Evolutionary conservation across 2,888 invertebrate species (phyloP), one percentile per base, ranked within the genome.

Genomic region (Hedya salicella): DNA sequence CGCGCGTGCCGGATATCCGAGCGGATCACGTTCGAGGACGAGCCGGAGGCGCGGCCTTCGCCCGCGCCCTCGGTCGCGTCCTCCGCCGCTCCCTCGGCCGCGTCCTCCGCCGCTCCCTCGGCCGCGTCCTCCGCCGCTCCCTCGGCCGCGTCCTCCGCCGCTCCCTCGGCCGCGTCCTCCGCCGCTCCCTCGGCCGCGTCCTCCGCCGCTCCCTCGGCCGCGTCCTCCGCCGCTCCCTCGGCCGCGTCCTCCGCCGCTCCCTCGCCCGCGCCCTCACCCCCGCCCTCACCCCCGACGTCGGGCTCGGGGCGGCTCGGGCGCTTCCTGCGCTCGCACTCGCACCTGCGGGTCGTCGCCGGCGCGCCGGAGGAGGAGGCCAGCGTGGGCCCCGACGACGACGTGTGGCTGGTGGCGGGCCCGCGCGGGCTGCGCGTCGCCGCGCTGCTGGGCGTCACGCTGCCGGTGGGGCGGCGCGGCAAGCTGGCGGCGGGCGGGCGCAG

Each of bases 281-380:
- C 1, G 2, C 8, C 5, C 32, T 32, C 32, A 49, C 25, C 44
- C 39, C 48, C 5, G 8, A 13, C 46, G 42, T 46, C 50, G 19
- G 9, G 19, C 13, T 8, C 9, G 52, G 42, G 39, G 16, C 53
- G 50, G n/a, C 49, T 57, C 19, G 49, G n/a, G 17, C 14, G 62
- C 40, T 52, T 19, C 49, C 46, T 56, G 17, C 66, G 62, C 65
- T 54, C 48, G 54, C 66, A 36, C 39, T 30, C 57, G 57, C 57
- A 57, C 32, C 6, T 57, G 57, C 57, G 2, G 8, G 17, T 32
- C 30, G 44, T 44, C 17, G 3, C 5, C 19, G 57, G 44, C 17
- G 44, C 16, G 4, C n/a, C 9, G 17, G 32, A 30, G 44, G 9
- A 30, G 62, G 53, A 21, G 71, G 71, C 69, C 69, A 69, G 67